Conservation (phyloP, 2,888 invertebrate genomes). For the Bellardia bayeri region DNA sequence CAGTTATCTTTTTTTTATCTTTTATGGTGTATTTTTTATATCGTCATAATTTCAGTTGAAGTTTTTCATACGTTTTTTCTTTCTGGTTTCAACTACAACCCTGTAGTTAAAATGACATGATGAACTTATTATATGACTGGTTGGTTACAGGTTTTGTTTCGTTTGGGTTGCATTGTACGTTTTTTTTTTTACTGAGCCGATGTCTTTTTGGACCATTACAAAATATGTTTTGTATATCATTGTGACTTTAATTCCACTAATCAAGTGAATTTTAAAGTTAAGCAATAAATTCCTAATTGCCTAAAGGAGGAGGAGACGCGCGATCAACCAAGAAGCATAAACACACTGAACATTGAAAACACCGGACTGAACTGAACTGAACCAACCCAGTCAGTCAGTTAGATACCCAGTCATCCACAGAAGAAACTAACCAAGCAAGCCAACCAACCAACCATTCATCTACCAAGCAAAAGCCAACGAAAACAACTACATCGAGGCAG, state of each 20-base stretch:
- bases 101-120: conserved; percentile 71
- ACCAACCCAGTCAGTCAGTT: conserved; percentile 49
- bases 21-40: conserved; percentile 52
- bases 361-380: not conserved
- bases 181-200: not conserved
- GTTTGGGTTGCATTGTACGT: conserved; percentile 6
- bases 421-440: conserved; percentile 17
- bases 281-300: conserved; percentile 74
- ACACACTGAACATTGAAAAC: conserved; percentile 40
- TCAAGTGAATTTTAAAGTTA: conserved; percentile 73
- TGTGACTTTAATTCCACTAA: conserved; percentile 70
- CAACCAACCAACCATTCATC: conserved; percentile 9
- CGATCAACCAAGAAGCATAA: conserved; percentile 56
- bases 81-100: conserved; percentile 35
- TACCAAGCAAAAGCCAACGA: conserved; percentile 11
- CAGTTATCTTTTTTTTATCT: conserved; percentile 71
- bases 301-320: conserved; percentile 63
- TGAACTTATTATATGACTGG: conserved; percentile 69
- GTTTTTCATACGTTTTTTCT: not conserved
- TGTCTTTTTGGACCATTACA: conserved; percentile 52
- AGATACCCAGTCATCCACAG: conserved; percentile 9
- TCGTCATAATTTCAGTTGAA: conserved; percentile 60
- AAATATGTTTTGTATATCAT: conserved; percentile 67
- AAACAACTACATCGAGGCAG: conserved; percentile 40
- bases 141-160: conserved; percentile 56